Percentiles rank a stretch among this genome's conserved stretches.
Evolutionary conservation across 2,888 invertebrate genomes (phyloP).

Genomic region (Lypha dubia): DNA sequence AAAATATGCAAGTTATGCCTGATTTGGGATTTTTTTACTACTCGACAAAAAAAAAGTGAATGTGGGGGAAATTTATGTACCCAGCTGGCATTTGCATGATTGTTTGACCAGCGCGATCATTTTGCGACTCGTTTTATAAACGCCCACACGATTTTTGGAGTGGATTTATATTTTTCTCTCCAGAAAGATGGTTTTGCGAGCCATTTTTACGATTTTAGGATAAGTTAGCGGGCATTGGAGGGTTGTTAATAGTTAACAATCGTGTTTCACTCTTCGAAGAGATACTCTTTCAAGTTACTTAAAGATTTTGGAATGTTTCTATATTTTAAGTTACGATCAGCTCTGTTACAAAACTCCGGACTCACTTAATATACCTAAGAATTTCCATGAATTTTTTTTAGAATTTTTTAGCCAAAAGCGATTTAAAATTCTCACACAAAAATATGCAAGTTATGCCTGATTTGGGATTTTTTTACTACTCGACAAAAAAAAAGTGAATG

Average conservation of each 20-base stretch:
- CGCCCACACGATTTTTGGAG: no score
- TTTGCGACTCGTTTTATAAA: no score
- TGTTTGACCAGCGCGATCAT: no score
- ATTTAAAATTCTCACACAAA: slow-evolving; percentile 59
- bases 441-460: slow-evolving; percentile 51
- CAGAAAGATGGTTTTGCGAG: no score
- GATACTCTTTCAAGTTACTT: no score
- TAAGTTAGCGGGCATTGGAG: no score
- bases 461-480: background rate
- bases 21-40: background rate
- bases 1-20: slow-evolving; percentile 56
- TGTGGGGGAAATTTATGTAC: background rate
- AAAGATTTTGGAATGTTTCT: background rate
- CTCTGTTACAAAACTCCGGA: background rate
- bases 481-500: background rate
- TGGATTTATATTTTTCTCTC: no score
- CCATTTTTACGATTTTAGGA: no score
- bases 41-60: background rate
- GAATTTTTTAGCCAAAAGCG: background rate
- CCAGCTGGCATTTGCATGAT: no score
- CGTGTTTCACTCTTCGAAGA: no score
- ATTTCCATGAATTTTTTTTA: background rate
- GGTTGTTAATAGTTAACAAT: no score
- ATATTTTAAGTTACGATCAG: no score
- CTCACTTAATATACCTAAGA: background rate